A percentile compares a stretch with the other conserved stretches of the same genome.
phyloP scores from a whole-genome alignment of 2,888 invertebrate species.

The Megalurothrips usitatus region DNA sequence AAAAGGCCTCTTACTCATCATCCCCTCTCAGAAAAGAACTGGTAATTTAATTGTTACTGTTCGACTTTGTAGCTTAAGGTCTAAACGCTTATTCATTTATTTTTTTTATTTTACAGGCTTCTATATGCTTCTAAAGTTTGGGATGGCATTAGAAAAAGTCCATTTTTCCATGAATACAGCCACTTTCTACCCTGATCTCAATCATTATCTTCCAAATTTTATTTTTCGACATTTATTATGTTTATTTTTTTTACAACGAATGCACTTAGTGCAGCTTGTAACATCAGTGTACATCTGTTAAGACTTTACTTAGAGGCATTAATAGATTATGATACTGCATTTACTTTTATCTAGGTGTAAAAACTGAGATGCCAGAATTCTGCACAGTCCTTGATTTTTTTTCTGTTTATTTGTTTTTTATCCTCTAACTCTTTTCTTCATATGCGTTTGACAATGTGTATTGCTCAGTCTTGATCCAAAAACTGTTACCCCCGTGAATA shows the following conservation, averaged over 20 bases:
- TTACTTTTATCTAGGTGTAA: too few species aligned
- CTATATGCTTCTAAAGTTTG: conserved; percentile 76
- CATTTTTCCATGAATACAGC: conserved; percentile 78
- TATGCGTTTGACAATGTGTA: too few species aligned
- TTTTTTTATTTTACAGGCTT: conserved; percentile 49
- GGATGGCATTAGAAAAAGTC: conserved; percentile 79
- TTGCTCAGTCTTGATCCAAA: too few species aligned
- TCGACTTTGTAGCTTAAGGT: conserved; percentile 19
- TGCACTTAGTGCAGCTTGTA: background rate
- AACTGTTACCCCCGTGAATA: too few species aligned
- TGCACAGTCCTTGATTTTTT: too few species aligned
- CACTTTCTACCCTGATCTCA: conserved; percentile 61
- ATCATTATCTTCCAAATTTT: background rate
- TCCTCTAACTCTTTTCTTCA: too few species aligned
- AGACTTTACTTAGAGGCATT: too few species aligned
- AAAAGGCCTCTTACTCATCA: conserved; percentile 67
- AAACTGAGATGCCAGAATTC: too few species aligned
- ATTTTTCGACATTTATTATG: too few species aligned
- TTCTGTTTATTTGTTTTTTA: too few species aligned
- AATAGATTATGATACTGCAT: too few species aligned
- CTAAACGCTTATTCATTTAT: background rate
- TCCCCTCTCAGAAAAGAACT: conserved; percentile 71
- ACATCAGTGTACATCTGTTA: background rate
- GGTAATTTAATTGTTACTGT: conserved; percentile 49
- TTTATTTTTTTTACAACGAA: background rate